phyloP scores from a whole-genome alignment of 2,113 vertebrate genomes.

The Bubo bubo region DNA sequence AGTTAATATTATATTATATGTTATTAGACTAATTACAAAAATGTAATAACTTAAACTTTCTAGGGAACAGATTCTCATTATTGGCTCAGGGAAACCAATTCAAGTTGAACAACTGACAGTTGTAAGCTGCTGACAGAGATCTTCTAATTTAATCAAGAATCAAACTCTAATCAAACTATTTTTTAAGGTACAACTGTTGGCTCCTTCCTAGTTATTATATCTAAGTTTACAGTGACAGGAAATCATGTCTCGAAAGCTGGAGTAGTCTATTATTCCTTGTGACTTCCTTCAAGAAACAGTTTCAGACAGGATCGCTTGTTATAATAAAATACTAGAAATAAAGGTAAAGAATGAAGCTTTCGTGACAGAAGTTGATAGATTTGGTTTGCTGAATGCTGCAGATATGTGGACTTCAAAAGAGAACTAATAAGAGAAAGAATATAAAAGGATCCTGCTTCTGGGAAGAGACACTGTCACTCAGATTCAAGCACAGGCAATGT shows the following conservation, averaged over 20 bases:
- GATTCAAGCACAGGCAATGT: neutral
- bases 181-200: neutral
- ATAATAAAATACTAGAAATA: neutral
- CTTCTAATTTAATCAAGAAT: neutral
- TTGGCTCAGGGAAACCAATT: neutral
- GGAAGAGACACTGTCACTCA: neutral
- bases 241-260: neutral
- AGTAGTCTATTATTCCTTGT: neutral
- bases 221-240: neutral
- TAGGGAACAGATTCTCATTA: neutral
- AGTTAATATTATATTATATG: neutral
- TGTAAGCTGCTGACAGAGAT: neutral
- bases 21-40: neutral
- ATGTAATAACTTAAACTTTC: neutral
- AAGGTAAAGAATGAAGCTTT: constrained; percentile 11
- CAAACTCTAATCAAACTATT: neutral
- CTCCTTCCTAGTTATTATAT: neutral
- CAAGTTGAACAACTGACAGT: neutral
- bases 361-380: neutral
- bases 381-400: neutral
- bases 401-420: neutral
- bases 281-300: neutral
- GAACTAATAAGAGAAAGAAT: constrained; percentile 5
- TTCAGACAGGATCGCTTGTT: neutral
- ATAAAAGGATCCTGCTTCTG: neutral